These are phyloP conservation scores for Alviniconcha strummeri DNA, from an alignment of 2,888 invertebrate species.

Conservation along the genomic window DNA sequence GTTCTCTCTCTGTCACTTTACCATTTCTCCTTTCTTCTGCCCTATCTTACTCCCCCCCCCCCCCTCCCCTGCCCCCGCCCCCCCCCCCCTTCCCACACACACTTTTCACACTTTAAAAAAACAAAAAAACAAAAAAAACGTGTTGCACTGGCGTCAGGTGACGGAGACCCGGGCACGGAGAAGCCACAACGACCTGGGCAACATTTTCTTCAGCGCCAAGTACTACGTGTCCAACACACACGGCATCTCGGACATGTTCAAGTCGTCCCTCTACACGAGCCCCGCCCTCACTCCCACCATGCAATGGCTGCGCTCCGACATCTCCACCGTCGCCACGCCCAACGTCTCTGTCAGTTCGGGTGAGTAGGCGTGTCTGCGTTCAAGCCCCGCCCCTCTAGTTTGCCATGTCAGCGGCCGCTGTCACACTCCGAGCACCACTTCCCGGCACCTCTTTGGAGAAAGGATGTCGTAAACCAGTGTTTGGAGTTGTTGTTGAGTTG, in stretches of 20 bases:
- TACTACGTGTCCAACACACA: slow-evolving; percentile 43
- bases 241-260: slow-evolving; percentile 22
- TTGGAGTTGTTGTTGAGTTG: too few species aligned
- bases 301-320: slow-evolving; percentile 50
- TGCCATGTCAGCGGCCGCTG: neutral
- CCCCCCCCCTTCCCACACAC: too few species aligned
- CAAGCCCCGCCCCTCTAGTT: neutral
- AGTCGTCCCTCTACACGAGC: slow-evolving; percentile 44
- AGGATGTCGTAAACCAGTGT: too few species aligned
- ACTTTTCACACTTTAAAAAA: too few species aligned
- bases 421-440: neutral
- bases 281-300: slow-evolving; percentile 57
- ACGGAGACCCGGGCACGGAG: slow-evolving; percentile 47
- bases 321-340: slow-evolving; percentile 41
- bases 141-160: slow-evolving; percentile 43
- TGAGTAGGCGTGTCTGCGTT: neutral
- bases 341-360: slow-evolving; percentile 35
- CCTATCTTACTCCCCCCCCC: too few species aligned
- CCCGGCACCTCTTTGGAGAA: too few species aligned
- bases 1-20: too few species aligned
- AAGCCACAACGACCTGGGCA: slow-evolving; percentile 52
- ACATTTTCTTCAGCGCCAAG: slow-evolving; percentile 62
- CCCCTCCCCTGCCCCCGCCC: too few species aligned
- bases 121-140: too few species aligned
- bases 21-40: too few species aligned